phyloP scores from a whole-genome alignment of 2,113 vertebrate species.

The Diphyllodes magnificus region DNA sequence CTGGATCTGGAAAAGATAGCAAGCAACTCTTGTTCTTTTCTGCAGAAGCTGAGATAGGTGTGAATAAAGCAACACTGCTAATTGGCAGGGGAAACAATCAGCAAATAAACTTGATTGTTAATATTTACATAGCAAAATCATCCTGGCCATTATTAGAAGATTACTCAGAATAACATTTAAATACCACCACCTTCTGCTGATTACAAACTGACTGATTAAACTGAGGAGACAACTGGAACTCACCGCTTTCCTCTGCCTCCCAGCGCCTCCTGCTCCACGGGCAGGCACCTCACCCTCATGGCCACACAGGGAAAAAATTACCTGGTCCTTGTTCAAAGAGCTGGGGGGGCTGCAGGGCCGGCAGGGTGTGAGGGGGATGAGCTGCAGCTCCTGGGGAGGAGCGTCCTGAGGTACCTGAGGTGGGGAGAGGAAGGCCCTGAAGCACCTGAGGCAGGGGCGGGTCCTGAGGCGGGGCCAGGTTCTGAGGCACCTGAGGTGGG shows the following conservation, averaged over 20 bases:
- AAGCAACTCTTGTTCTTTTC: neutral
- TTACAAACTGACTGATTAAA: neutral
- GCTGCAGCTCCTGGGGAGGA: neutral
- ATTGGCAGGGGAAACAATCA: neutral
- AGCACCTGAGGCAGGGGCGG: too few species aligned
- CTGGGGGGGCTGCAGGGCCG: rapidly evolving
- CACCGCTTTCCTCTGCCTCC: rapidly evolving
- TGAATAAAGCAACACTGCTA: neutral
- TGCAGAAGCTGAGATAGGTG: neutral
- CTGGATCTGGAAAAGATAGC: neutral
- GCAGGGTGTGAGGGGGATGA: rapidly evolving
- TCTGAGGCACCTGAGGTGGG: too few species aligned
- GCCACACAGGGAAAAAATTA: rapidly evolving
- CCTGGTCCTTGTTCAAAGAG: neutral
- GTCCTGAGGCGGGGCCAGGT: too few species aligned
- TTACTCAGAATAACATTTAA: slow-evolving; percentile 22
- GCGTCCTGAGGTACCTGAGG: too few species aligned
- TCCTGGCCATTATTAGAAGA: neutral
- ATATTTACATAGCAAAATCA: slow-evolving; percentile 18
- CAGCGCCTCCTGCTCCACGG: rapidly evolving
- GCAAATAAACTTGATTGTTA: slow-evolving; percentile 24
- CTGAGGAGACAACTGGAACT: neutral
- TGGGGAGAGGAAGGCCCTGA: neutral
- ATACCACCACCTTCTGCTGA: neutral
- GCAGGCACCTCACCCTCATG: rapidly evolving